phyloP scores from a whole-genome alignment of 2,113 vertebrate species.

The Psammodynastes pulverulentus region DNA sequence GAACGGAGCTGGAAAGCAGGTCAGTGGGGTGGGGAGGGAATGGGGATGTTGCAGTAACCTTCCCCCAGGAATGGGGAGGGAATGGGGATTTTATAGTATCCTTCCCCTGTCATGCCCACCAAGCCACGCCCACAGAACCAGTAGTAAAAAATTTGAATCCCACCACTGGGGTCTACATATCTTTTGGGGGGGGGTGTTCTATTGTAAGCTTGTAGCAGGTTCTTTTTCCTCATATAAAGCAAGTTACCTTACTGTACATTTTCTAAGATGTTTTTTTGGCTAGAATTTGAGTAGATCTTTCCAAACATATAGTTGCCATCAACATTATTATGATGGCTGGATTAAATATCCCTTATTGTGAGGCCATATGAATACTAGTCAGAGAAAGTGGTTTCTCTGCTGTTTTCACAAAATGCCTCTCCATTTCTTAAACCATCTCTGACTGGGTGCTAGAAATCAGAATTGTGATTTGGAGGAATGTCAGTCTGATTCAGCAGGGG shows the following conservation, averaged over 20 bases:
- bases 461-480: not conserved
- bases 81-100: no score
- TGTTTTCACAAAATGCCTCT: not conserved
- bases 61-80: no score
- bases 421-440: not conserved
- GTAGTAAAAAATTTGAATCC: no score
- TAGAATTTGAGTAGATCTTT: not conserved
- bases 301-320: not conserved
- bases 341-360: not conserved
- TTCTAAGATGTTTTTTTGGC: not conserved
- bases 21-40: no score
- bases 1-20: no score
- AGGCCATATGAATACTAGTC: not conserved
- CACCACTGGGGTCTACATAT: not conserved
- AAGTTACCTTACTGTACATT: not conserved
- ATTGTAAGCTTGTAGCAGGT: not conserved
- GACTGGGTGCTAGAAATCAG: not conserved
- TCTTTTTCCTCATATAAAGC: not conserved
- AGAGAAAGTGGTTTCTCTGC: not conserved
- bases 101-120: no score
- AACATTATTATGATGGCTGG: not conserved
- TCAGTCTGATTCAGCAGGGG: not conserved
- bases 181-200: not conserved
- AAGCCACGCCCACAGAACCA: no score
- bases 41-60: no score